Evolutionary conservation across 2,888 invertebrate species (phyloP).

Genomic region (Sabatieria punctata): DNA sequence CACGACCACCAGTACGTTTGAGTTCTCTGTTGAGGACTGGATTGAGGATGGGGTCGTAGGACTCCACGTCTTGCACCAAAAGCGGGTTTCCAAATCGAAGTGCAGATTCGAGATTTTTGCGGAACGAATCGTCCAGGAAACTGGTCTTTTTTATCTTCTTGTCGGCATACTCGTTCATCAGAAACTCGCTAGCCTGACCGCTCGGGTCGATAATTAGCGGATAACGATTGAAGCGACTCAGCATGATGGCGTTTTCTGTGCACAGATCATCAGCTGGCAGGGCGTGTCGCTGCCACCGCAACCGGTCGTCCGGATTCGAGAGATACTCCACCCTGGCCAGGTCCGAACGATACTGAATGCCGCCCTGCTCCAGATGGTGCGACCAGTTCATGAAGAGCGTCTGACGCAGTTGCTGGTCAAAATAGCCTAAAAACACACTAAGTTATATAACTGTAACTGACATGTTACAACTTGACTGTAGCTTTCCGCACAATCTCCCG

Average conservation of each 20-base stretch:
- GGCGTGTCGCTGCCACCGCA: conserved; percentile 89
- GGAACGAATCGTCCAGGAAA: conserved; percentile 95
- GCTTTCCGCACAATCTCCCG: too few relatives aligned
- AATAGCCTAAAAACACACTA: conserved; percentile 38
- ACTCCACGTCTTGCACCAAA: conserved; percentile 94
- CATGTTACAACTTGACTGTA: too few relatives aligned
- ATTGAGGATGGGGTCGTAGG: conserved; percentile 95
- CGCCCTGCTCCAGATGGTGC: conserved; percentile 71
- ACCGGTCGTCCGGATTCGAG: conserved; percentile 89
- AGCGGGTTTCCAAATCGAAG: conserved; percentile 94
- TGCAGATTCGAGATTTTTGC: conserved; percentile 95
- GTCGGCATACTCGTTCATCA: conserved; percentile 89
- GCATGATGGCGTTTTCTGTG: conserved; percentile 86
- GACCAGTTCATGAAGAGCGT: conserved; percentile 90
- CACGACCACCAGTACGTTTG: conserved; percentile 86
- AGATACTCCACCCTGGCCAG: conserved; percentile 84
- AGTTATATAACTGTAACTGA: too few relatives aligned
- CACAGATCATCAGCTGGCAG: conserved; percentile 93
- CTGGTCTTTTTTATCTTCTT: conserved; percentile 49
- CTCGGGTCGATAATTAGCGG: conserved; percentile 98
- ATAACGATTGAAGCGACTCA: conserved; percentile 86
- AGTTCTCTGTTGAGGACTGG: conserved; percentile 84
- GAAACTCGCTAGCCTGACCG: conserved; percentile 95
- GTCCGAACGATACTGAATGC: conserved; percentile 75
- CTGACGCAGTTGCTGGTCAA: conserved; percentile 63